phyloP scores from a whole-genome alignment of 1,140 invertebrate species.

The Calliopsis andreniformis region DNA sequence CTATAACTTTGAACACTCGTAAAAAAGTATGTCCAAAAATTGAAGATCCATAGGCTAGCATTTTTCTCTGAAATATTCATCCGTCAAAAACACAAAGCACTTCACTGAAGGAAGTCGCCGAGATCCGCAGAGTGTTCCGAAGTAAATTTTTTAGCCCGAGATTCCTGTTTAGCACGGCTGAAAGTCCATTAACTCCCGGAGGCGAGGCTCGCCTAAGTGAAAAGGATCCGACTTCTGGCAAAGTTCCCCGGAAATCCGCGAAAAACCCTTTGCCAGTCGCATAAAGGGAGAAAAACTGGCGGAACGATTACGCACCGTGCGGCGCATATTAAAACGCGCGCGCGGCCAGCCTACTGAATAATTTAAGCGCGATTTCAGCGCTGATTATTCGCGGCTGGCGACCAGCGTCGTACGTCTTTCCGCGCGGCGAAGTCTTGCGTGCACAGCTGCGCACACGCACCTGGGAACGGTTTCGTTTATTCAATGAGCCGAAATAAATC shows the following conservation, averaged over 20 bases:
- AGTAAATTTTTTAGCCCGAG: too few species aligned
- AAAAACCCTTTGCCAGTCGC: conserved; percentile 10
- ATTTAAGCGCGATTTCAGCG: conserved; percentile 20
- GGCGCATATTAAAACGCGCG: conserved; percentile 15
- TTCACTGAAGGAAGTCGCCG: background rate
- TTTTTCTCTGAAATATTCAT: too few species aligned
- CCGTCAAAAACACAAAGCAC: background rate
- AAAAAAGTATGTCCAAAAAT: too few species aligned
- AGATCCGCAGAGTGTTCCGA: background rate
- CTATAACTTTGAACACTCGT: too few species aligned
- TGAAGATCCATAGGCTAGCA: too few species aligned
- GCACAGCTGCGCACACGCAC: background rate
- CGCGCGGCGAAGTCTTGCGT: background rate
- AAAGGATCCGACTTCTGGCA: conserved; percentile 22
- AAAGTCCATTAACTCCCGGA: background rate
- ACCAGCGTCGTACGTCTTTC: background rate
- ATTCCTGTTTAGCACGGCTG: background rate
- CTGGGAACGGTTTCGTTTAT: background rate
- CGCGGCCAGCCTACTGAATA: background rate
- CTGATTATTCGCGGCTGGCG: conserved; percentile 11
- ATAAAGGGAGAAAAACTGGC: background rate
- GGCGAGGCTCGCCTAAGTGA: background rate
- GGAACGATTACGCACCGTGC: conserved; percentile 18
- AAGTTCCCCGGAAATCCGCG: conserved; percentile 15
- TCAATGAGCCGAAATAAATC: conserved; percentile 1